These are phyloP conservation scores for Stegodyphus mimosarum DNA, from an alignment of 1,140 invertebrate genomes.

Conservation along the genomic window DNA sequence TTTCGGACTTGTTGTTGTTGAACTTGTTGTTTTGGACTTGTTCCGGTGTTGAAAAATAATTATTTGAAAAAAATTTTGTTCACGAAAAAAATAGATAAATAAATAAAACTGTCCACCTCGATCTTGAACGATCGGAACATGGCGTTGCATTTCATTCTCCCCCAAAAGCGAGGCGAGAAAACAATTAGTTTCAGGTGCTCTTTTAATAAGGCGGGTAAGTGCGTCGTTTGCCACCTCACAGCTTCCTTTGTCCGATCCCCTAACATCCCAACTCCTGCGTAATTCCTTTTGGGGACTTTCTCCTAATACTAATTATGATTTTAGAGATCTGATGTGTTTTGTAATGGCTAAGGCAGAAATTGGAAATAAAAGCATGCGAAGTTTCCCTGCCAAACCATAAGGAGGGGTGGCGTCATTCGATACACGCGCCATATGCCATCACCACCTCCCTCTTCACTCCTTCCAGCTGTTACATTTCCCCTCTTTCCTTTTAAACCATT, in stretches of 20 bases:
- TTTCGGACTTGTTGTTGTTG: background rate
- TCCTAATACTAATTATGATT: background rate
- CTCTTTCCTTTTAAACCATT: constrained; percentile 34
- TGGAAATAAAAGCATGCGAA: background rate
- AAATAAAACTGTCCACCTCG: background rate
- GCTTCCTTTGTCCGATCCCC: constrained; percentile 40
- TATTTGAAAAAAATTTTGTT: background rate
- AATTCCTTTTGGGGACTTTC: constrained; percentile 38
- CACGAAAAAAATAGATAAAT: background rate
- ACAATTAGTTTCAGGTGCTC: constrained; percentile 60
- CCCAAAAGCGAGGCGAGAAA: constrained; percentile 8
- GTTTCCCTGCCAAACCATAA: background rate
- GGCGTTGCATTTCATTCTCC: background rate
- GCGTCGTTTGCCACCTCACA: constrained; percentile 56
- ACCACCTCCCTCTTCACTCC: background rate
- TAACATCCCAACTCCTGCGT: constrained; percentile 40
- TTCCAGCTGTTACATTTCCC: constrained; percentile 48
- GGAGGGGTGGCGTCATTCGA: background rate
- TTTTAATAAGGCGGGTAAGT: constrained; percentile 60
- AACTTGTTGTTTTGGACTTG: too few species aligned
- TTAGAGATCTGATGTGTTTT: background rate
- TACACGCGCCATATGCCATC: constrained; percentile 27
- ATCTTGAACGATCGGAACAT: background rate
- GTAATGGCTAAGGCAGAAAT: background rate
- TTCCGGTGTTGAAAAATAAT: background rate